These are phyloP conservation scores for Drosophila atroscutellata DNA, from an alignment of 2,888 invertebrate species.

Conservation along the genomic window DNA sequence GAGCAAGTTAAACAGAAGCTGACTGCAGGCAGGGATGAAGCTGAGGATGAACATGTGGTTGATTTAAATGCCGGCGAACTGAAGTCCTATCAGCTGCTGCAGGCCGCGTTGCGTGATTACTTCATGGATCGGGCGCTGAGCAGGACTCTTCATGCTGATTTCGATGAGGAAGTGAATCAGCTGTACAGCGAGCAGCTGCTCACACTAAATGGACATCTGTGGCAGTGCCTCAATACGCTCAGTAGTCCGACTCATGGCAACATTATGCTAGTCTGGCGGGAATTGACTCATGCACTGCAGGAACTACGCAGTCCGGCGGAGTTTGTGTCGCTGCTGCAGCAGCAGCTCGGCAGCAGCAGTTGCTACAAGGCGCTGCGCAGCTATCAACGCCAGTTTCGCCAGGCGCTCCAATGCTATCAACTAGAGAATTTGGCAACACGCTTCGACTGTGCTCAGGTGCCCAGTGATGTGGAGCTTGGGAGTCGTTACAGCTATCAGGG, in stretches of 20 bases:
- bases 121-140: conserved; percentile 71
- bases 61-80: conserved; percentile 20
- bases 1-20: conserved; percentile 23
- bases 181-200: conserved; percentile 70
- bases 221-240: conserved; percentile 69
- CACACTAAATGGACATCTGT: conserved; percentile 63
- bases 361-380: conserved; percentile 79
- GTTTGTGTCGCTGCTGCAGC: conserved; percentile 53
- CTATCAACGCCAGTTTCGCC: conserved; percentile 62
- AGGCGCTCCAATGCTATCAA: conserved; percentile 62
- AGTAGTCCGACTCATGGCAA: conserved; percentile 50
- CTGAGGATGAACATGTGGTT: conserved; percentile 27
- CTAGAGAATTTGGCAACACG: conserved; percentile 75
- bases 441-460: conserved; percentile 51
- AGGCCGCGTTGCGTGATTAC: conserved; percentile 71
- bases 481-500: conserved; percentile 77
- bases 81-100: conserved; percentile 31
- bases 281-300: conserved; percentile 37
- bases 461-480: conserved; percentile 55
- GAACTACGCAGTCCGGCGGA: conserved; percentile 18
- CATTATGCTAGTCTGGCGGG: conserved; percentile 53
- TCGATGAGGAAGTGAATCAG: conserved; percentile 63
- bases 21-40: conserved; percentile 12
- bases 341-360: conserved; percentile 51
- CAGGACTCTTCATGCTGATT: conserved; percentile 42